A percentile compares a stretch with the other conserved stretches of the same genome.
phyloP scores from a whole-genome alignment of 2,113 vertebrate species.

The Callorhinus ursinus region DNA sequence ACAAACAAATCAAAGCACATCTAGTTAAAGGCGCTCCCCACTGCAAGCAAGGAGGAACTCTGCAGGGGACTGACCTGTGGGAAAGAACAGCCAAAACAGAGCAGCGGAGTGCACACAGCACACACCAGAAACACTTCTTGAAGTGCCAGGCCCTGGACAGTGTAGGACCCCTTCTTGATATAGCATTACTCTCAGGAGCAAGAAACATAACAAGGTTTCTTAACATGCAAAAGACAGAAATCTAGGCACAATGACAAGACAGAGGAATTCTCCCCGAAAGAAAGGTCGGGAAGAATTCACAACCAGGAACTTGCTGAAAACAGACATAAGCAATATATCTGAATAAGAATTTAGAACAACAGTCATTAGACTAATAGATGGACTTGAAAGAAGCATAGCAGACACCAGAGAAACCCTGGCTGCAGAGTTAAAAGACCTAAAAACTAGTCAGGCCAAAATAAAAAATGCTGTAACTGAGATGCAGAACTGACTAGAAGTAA shows the following conservation, averaged over 20 bases:
- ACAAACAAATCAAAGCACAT: neutral
- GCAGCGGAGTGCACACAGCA: too few relatives aligned
- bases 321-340: neutral
- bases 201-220: neutral
- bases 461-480: too few relatives aligned
- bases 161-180: too few relatives aligned
- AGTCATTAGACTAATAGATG: neutral
- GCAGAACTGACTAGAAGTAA: too few relatives aligned
- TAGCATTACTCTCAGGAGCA: neutral
- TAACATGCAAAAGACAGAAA: neutral
- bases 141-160: neutral
- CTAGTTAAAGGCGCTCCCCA: neutral
- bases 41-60: neutral
- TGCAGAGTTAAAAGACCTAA: too few relatives aligned
- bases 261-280: neutral
- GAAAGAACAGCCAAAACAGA: too few relatives aligned
- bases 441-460: too few relatives aligned
- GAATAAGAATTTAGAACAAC: neutral
- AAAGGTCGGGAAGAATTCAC: neutral
- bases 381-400: neutral
- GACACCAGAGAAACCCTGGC: too few relatives aligned
- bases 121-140: too few relatives aligned
- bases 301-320: neutral
- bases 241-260: neutral
- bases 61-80: neutral